These are phyloP conservation scores for Marmota monax DNA, from an alignment of 2,113 vertebrate species.

Conservation along the genomic window DNA sequence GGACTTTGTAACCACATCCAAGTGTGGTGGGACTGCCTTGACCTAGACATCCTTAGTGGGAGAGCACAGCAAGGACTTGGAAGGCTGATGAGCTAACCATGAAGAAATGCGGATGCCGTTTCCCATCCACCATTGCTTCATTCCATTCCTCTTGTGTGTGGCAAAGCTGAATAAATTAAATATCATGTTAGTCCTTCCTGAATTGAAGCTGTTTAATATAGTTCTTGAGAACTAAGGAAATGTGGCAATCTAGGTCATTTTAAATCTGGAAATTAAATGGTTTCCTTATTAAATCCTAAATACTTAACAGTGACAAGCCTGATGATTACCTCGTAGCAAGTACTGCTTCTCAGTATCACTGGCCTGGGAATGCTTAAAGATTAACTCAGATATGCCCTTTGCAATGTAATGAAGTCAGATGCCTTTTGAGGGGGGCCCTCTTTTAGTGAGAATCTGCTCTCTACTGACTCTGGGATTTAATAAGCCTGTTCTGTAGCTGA, in stretches of 20 bases:
- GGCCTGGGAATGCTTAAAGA: not conserved
- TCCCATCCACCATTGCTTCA: not conserved
- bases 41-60: not conserved
- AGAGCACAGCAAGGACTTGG: not conserved
- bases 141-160: conserved; percentile 26
- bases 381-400: conserved; percentile 18
- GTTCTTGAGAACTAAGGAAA: conserved; percentile 50
- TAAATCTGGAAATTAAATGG: conserved; percentile 69
- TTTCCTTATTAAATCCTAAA: conserved; percentile 68
- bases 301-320: not conserved
- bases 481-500: conserved; percentile 12
- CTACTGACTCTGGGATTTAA: conserved; percentile 1
- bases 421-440: conserved; percentile 8
- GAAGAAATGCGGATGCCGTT: not conserved
- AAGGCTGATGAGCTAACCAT: not conserved
- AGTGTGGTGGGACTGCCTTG: not conserved
- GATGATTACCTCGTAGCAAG: not conserved
- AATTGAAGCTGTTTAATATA: conserved; percentile 53
- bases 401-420: conserved; percentile 42
- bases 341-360: not conserved
- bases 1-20: not conserved
- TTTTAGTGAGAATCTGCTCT: not conserved
- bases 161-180: conserved; percentile 60
- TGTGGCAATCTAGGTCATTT: conserved; percentile 57
- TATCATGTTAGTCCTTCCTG: conserved; percentile 22